Conservation (phyloP, 2,113 vertebrate genomes). For the Galemys pyrenaicus region DNA sequence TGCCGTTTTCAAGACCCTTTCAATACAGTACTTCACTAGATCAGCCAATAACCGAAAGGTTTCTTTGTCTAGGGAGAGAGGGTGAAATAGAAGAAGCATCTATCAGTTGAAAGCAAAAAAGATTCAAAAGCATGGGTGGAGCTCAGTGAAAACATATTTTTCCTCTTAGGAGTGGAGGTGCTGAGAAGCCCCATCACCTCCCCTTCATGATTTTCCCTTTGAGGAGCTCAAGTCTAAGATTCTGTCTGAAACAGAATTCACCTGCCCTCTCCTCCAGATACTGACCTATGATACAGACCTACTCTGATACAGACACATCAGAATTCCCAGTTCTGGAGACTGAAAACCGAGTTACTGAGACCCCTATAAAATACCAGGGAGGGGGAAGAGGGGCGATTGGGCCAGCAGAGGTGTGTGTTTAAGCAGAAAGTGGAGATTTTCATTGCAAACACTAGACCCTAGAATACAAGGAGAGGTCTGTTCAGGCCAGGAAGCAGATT, state of each 20-base stretch:
- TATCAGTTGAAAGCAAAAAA: not conserved
- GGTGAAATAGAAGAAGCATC: not conserved
- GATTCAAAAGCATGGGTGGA: not conserved
- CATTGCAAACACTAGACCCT: not conserved
- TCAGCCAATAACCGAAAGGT: not conserved
- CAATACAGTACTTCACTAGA: not conserved
- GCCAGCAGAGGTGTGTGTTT: not conserved
- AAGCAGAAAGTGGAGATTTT: not conserved
- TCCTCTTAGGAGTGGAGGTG: not conserved
- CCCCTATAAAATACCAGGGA: not conserved
- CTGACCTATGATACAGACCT: not conserved
- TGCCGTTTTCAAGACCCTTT: not conserved
- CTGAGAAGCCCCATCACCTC: not conserved
- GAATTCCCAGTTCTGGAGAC: not conserved
- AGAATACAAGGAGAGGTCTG: not conserved
- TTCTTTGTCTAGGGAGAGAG: constrained; percentile 41
- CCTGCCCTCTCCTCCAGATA: not conserved
- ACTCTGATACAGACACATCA: not conserved
- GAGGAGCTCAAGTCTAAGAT: not conserved
- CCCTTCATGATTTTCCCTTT: not conserved
- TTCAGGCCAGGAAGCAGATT: not conserved
- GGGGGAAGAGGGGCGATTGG: not conserved
- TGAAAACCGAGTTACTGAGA: not conserved
- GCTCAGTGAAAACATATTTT: not conserved
- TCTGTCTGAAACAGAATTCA: not conserved